phyloP scores from a whole-genome alignment of 2,888 invertebrate genomes.

The Archaeoteleia sp. region DNA sequence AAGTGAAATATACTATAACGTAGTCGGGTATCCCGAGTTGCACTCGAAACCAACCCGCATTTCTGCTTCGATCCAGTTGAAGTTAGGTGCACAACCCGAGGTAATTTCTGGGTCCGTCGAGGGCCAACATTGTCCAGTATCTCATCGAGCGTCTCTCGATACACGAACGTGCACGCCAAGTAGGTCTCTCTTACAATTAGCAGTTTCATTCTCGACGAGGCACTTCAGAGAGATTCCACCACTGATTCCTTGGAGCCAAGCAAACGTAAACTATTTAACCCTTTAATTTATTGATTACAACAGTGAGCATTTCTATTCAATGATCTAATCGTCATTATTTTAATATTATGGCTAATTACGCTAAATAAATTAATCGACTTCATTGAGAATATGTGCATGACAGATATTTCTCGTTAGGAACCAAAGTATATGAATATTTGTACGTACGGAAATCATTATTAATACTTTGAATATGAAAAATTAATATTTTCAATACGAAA shows the following conservation, averaged over 20 bases:
- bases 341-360: no score
- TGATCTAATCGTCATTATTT: no score
- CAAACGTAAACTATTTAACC: no score
- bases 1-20: slow-evolving; percentile 23
- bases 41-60: slow-evolving; percentile 33
- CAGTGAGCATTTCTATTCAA: no score
- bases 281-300: no score
- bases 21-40: slow-evolving; percentile 19
- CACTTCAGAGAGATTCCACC: slow-evolving; percentile 9
- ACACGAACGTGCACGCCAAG: slow-evolving; percentile 32
- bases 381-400: no score
- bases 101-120: slow-evolving; percentile 36
- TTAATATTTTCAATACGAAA: no score
- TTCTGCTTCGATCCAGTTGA: slow-evolving; percentile 25
- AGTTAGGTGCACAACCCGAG: slow-evolving; percentile 23
- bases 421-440: no score
- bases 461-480: no score
- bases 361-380: no score
- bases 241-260: slow-evolving; percentile 14
- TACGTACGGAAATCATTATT: no score
- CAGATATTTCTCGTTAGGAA: no score
- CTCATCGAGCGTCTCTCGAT: slow-evolving; percentile 40
- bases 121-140: slow-evolving; percentile 34
- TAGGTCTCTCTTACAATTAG: slow-evolving; percentile 41
- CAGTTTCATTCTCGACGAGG: slow-evolving; percentile 28